Evolutionary conservation across 1,140 invertebrate species (phyloP).

Genomic region (Telenomus remus): DNA sequence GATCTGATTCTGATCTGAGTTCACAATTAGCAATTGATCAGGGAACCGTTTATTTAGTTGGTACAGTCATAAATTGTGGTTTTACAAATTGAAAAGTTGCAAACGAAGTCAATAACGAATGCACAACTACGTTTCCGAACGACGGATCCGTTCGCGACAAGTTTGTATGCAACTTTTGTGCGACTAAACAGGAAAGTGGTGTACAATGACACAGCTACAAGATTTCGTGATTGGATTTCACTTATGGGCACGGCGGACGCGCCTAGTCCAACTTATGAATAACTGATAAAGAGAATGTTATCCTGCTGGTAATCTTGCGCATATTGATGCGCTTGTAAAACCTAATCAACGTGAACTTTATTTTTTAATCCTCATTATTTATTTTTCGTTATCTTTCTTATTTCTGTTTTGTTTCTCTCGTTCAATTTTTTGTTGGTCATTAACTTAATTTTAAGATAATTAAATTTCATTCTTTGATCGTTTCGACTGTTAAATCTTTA

Average conservation of each 20-base stretch:
- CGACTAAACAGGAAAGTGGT: constrained; percentile 35
- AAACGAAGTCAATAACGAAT: constrained; percentile 1
- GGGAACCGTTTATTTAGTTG: too few species aligned
- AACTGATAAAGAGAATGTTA: constrained; percentile 56
- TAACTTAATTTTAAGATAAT: constrained; percentile 11
- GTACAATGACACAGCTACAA: constrained; percentile 48
- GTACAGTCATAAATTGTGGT: not conserved
- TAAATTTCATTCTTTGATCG: not conserved
- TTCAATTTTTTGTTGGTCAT: not conserved
- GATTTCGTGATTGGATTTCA: constrained; percentile 53
- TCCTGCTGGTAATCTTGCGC: constrained; percentile 24
- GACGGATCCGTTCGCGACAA: constrained; percentile 18
- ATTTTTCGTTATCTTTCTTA: too few species aligned
- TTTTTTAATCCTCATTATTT: constrained; percentile 21
- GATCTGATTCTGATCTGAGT: too few species aligned
- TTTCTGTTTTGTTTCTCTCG: too few species aligned
- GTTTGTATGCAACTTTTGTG: constrained; percentile 37
- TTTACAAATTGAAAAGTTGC: not conserved
- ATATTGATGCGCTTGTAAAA: constrained; percentile 30
- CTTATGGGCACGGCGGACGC: constrained; percentile 52
- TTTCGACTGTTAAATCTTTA: too few species aligned
- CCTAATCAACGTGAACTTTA: constrained; percentile 19
- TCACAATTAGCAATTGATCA: too few species aligned
- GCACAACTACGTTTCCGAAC: constrained; percentile 8
- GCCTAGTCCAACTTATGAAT: constrained; percentile 51